Percentiles rank a stretch among this genome's conserved stretches.
Conservation (phyloP, 1,140 invertebrate species). For the Teleogryllus occipitalis region DNA sequence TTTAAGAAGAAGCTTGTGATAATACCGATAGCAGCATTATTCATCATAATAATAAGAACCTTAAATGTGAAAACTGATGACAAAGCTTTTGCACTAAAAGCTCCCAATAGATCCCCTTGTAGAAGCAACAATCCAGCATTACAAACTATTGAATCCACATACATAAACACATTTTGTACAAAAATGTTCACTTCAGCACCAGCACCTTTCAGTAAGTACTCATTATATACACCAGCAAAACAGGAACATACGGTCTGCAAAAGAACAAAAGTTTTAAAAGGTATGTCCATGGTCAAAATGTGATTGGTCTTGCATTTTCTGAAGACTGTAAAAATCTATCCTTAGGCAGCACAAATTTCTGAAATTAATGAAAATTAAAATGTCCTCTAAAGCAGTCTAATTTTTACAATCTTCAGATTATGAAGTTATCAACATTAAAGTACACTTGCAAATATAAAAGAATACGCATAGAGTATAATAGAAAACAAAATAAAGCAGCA, state of each 20-base stretch:
- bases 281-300: neutral
- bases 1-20: conserved; percentile 90
- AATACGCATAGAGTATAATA: no score
- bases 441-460: no score
- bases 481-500: no score
- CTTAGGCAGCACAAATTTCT: no score
- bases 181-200: conserved; percentile 79
- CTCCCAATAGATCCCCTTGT: conserved; percentile 50
- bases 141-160: conserved; percentile 86
- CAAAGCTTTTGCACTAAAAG: conserved; percentile 51
- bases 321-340: no score
- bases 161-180: conserved; percentile 94
- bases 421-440: no score
- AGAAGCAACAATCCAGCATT: conserved; percentile 62
- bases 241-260: conserved; percentile 87
- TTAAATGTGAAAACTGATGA: conserved; percentile 44
- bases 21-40: conserved; percentile 86
- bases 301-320: no score
- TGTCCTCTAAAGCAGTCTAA: no score
- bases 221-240: conserved; percentile 92
- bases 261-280: conserved; percentile 30
- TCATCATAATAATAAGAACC: conserved; percentile 76
- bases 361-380: no score
- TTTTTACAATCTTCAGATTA: no score
- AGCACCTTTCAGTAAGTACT: conserved; percentile 83